These are phyloP conservation scores for Octopus bimaculoides DNA, from an alignment of 1,140 invertebrate genomes.

Conservation along the genomic window DNA sequence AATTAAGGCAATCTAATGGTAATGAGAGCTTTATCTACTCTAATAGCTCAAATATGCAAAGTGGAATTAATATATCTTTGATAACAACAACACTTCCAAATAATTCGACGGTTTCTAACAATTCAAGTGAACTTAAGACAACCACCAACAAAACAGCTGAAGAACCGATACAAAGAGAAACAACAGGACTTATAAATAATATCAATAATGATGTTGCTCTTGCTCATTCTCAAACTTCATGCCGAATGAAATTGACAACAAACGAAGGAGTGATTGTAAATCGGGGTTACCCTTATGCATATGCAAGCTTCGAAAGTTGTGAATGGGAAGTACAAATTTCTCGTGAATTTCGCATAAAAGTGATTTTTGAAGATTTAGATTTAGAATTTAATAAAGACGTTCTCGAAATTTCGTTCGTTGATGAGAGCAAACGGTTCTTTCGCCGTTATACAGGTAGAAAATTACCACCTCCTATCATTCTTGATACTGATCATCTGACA, in stretches of 20 bases:
- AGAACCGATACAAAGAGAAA: too few relatives aligned
- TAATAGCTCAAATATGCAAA: too few relatives aligned
- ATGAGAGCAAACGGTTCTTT: not conserved
- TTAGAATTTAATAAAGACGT: conserved; percentile 19
- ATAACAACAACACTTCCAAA: too few relatives aligned
- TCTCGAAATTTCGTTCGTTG: conserved; percentile 12
- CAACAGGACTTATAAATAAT: too few relatives aligned
- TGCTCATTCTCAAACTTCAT: too few relatives aligned
- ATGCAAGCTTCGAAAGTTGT: conserved; percentile 9
- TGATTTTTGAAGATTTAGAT: conserved; percentile 16
- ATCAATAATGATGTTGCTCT: too few relatives aligned
- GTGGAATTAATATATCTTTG: too few relatives aligned
- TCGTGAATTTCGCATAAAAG: conserved; percentile 18
- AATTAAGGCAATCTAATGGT: too few relatives aligned
- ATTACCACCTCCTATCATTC: not conserved
- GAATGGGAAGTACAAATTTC: conserved; percentile 18
- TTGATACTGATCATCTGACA: not conserved
- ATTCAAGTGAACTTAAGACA: too few relatives aligned
- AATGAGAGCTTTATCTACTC: too few relatives aligned
- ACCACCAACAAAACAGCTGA: too few relatives aligned
- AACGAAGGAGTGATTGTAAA: not conserved
- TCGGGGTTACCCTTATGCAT: conserved; percentile 1
- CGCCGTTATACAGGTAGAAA: not conserved
- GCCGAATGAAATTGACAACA: not conserved
- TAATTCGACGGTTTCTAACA: too few relatives aligned